Percentiles rank a stretch among this genome's conserved stretches.
These are phyloP conservation scores for Melangyna quadrimaculata DNA, from an alignment of 2,888 invertebrate genomes.

Conservation along the genomic window DNA sequence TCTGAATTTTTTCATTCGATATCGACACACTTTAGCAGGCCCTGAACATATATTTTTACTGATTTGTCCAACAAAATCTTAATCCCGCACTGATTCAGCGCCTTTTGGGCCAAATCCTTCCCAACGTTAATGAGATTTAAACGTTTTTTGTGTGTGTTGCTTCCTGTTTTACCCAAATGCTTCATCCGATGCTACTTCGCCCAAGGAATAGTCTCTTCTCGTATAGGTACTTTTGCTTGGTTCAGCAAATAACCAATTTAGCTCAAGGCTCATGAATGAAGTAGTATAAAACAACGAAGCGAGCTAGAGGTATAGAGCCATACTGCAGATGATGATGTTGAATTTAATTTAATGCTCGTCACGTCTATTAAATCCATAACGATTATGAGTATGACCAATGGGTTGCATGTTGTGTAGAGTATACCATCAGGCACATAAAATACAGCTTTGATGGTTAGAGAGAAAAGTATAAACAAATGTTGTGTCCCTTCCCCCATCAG, in stretches of 20 bases:
- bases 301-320: neutral
- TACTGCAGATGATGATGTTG: constrained; percentile 64
- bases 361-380: constrained; percentile 67
- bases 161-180: constrained; percentile 43
- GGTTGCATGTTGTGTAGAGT: constrained; percentile 10
- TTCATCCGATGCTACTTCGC: neutral
- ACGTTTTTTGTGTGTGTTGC: constrained; percentile 39
- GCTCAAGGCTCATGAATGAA: constrained; percentile 59
- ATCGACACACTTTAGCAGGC: too few species aligned
- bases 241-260: constrained; percentile 67
- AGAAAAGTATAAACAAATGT: neutral
- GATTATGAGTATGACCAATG: constrained; percentile 71
- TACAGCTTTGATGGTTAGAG: neutral
- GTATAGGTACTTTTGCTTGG: constrained; percentile 52
- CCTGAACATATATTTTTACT: neutral
- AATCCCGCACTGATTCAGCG: neutral
- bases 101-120: constrained; percentile 13
- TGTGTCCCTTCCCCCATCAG: neutral
- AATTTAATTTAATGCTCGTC: constrained; percentile 71
- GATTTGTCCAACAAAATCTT: neutral
- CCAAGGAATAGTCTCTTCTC: too few species aligned
- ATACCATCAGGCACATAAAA: neutral
- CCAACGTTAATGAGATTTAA: constrained; percentile 44
- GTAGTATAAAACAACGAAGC: constrained; percentile 43
- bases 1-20: too few species aligned